Evolutionary conservation across 2,888 invertebrate species (phyloP).

Genomic region (Diaprepes abbreviatus): DNA sequence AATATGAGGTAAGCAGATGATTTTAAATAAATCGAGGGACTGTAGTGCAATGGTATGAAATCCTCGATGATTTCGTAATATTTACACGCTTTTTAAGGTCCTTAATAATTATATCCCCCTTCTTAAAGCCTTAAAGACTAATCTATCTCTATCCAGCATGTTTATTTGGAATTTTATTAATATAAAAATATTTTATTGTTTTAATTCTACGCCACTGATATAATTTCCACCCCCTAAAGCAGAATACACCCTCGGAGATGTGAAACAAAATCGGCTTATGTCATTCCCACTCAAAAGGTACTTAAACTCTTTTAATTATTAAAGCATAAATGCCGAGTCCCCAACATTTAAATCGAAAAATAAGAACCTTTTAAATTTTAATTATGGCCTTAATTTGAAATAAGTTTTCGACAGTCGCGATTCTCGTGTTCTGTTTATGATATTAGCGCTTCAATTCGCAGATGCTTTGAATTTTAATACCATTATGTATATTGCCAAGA

Average conservation of each 20-base stretch:
- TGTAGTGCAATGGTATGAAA: too few relatives aligned
- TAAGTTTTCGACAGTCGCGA: conserved; percentile 17
- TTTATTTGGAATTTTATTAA: too few relatives aligned
- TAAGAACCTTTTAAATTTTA: conserved; percentile 31
- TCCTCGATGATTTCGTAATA: too few relatives aligned
- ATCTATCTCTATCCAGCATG: too few relatives aligned
- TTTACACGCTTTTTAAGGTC: too few relatives aligned
- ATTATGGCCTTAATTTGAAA: conserved; percentile 29
- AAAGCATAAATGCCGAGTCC: conserved; percentile 33
- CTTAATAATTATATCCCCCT: too few relatives aligned
- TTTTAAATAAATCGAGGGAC: too few relatives aligned
- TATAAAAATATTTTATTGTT: too few relatives aligned
- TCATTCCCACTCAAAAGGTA: conserved; percentile 27
- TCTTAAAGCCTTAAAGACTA: too few relatives aligned
- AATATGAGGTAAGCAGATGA: too few relatives aligned
- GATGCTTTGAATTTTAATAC: conserved; percentile 14
- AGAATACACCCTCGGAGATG: not conserved
- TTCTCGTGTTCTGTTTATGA: conserved; percentile 11
- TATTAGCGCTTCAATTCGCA: conserved; percentile 14
- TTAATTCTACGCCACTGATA: not conserved
- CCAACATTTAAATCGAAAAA: conserved; percentile 21
- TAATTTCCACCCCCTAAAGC: not conserved
- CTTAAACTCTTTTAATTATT: conserved; percentile 33
- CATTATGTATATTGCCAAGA: conserved; percentile 14
- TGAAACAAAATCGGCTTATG: conserved; percentile 28